Percentiles rank a stretch among this genome's conserved stretches.
Evolutionary conservation across 2,888 invertebrate genomes (phyloP).

Genomic region (Macropis europaea): DNA sequence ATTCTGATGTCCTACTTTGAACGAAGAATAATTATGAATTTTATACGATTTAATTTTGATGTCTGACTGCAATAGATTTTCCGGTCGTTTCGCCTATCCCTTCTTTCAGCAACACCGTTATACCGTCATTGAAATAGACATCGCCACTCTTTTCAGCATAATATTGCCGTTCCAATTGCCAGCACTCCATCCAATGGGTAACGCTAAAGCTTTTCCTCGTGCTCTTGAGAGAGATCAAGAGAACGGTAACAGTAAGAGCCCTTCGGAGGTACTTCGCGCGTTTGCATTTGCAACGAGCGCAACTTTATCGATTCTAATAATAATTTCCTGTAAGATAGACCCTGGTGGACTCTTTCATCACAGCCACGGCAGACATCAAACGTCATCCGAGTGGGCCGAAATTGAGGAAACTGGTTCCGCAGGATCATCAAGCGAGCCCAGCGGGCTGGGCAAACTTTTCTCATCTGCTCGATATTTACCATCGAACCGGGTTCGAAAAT

Average conservation of each 20-base stretch:
- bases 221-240: slow-evolving; percentile 59
- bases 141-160: slow-evolving; percentile 63
- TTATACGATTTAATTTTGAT: too few species aligned
- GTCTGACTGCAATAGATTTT: slow-evolving; percentile 20
- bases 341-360: too few species aligned
- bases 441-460: slow-evolving; percentile 20
- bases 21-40: too few species aligned
- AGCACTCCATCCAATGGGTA: slow-evolving; percentile 56
- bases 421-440: neutral
- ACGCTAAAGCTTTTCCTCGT: slow-evolving; percentile 51
- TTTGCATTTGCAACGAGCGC: slow-evolving; percentile 52
- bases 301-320: slow-evolving; percentile 52
- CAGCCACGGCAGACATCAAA: too few species aligned
- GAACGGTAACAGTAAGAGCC: slow-evolving; percentile 61
- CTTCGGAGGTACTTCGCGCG: slow-evolving; percentile 59
- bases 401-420: neutral
- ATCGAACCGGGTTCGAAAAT: slow-evolving; percentile 45
- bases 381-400: too few species aligned
- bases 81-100: slow-evolving; percentile 39
- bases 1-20: too few species aligned
- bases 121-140: slow-evolving; percentile 64
- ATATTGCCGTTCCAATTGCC: slow-evolving; percentile 61
- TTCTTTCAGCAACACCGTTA: slow-evolving; percentile 25
- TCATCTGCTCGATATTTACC: slow-evolving; percentile 66
- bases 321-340: slow-evolving; percentile 15